Conservation (phyloP, 2,113 vertebrate species). For the Illadopsis cleaveri region DNA sequence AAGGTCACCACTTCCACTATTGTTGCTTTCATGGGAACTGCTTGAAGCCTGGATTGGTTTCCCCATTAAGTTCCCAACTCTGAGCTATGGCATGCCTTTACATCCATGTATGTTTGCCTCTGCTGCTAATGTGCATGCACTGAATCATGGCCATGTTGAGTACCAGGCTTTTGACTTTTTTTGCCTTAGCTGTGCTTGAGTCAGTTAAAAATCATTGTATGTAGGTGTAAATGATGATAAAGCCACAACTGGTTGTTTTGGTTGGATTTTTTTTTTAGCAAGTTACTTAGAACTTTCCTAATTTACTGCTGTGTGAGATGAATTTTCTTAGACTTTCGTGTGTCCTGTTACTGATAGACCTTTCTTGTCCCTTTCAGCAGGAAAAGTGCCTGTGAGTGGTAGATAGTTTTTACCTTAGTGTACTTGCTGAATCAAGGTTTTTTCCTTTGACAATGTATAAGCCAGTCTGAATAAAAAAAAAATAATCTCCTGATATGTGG, state of each 20-base stretch:
- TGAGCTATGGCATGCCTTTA: not conserved
- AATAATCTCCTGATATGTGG: not conserved
- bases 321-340: not conserved
- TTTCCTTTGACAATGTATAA: not conserved
- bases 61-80: not conserved
- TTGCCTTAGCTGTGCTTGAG: not conserved
- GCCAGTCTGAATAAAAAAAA: not conserved
- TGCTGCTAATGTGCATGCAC: not conserved
- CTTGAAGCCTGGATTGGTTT: not conserved
- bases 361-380: not conserved
- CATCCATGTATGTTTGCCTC: not conserved
- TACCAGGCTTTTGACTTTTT: not conserved
- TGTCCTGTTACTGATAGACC: not conserved
- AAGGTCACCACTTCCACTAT: fast-evolving
- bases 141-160: not conserved
- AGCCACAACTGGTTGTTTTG: not conserved
- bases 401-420: not conserved
- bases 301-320: not conserved
- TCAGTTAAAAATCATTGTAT: not conserved
- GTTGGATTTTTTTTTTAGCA: not conserved
- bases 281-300: not conserved
- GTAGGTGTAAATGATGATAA: not conserved
- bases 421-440: not conserved
- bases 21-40: not conserved
- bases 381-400: not conserved